phyloP scores from a whole-genome alignment of 2,888 invertebrate genomes.

The Aphidius colemani region DNA sequence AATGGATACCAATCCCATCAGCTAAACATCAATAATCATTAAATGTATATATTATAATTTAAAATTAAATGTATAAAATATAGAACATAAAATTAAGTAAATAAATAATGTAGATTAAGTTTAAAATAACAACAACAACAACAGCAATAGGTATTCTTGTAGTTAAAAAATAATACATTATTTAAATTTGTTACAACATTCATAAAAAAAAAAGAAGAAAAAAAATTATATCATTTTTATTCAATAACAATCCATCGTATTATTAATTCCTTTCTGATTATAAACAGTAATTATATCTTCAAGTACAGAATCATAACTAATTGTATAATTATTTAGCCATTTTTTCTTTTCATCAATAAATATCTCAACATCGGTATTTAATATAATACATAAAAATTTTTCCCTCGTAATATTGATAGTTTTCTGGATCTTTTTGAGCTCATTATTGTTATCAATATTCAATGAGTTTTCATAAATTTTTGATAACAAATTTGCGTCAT shows the following conservation, averaged over 20 bases:
- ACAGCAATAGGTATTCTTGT: too few species aligned
- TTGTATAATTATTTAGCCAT: slow-evolving; percentile 73
- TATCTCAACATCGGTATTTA: slow-evolving; percentile 66
- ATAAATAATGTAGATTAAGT: too few species aligned
- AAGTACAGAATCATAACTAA: slow-evolving; percentile 70
- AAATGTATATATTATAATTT: too few species aligned
- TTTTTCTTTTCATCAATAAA: slow-evolving; percentile 67
- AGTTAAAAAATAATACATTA: too few species aligned
- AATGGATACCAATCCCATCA: not conserved
- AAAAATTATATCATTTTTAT: slow-evolving; percentile 1
- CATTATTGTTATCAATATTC: slow-evolving; percentile 50
- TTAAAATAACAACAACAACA: too few species aligned
- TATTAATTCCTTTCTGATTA: slow-evolving; percentile 62
- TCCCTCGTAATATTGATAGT: slow-evolving; percentile 61
- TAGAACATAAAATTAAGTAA: too few species aligned
- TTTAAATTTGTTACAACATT: slow-evolving; percentile 5
- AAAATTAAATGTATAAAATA: too few species aligned
- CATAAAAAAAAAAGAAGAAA: too few species aligned
- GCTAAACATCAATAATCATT: too few species aligned
- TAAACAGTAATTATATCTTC: slow-evolving; percentile 75
- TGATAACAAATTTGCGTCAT: slow-evolving; percentile 68
- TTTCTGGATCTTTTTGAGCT: slow-evolving; percentile 49
- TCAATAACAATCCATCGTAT: slow-evolving; percentile 75
- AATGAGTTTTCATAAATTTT: slow-evolving; percentile 67
- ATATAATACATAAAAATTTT: slow-evolving; percentile 67